Conservation (phyloP, 2,888 invertebrate species). For the Thymelicus acteon region DNA sequence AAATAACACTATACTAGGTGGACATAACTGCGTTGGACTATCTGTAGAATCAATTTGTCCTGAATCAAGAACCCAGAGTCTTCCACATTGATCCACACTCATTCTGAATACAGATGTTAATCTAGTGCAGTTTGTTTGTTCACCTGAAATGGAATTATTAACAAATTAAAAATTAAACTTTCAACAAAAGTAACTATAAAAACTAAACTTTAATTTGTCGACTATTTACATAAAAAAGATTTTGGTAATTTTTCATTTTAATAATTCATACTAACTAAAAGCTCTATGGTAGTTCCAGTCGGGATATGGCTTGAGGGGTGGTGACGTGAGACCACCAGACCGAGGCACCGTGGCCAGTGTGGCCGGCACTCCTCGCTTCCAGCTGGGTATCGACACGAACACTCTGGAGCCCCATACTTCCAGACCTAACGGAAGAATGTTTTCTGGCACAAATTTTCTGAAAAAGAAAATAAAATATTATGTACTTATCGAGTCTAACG, state of each 20-base stretch:
- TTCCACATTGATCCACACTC: conserved; percentile 89
- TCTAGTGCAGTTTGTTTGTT: conserved; percentile 83
- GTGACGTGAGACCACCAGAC: conserved; percentile 81
- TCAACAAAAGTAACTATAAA: too few species aligned
- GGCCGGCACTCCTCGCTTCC: conserved; percentile 90
- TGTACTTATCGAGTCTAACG: too few species aligned
- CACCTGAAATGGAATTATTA: conserved; percentile 55
- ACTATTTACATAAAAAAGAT: too few species aligned
- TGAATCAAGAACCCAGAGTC: conserved; percentile 92
- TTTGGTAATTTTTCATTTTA: not conserved
- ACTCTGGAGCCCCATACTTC: conserved; percentile 88
- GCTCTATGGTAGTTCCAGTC: conserved; percentile 88
- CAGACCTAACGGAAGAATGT: conserved; percentile 90
- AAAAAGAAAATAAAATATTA: conserved; percentile 44
- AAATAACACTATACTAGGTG: conserved; percentile 90
- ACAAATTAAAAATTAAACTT: too few species aligned
- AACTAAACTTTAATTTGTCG: too few species aligned
- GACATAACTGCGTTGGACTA: conserved; percentile 88
- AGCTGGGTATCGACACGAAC: conserved; percentile 91
- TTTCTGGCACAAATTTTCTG: conserved; percentile 87
- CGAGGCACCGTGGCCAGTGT: conserved; percentile 88
- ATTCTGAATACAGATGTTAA: conserved; percentile 92
- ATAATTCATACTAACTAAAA: conserved; percentile 68
- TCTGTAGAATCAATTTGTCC: conserved; percentile 89
- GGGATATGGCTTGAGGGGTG: conserved; percentile 89